Conservation (phyloP, 2,888 invertebrate species). For the Ommatoiulus sabulosus region DNA sequence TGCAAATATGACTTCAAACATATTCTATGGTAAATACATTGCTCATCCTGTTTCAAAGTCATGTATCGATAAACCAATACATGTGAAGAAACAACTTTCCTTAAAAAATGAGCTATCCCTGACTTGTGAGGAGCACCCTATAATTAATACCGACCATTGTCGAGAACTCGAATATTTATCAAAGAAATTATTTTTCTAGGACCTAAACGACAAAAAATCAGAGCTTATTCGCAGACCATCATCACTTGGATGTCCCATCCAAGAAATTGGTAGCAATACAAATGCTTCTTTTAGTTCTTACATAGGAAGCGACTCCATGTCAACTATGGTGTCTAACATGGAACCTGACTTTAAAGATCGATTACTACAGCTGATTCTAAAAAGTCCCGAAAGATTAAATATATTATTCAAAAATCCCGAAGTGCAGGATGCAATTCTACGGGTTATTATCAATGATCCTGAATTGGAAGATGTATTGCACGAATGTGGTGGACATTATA, state of each 20-base stretch:
- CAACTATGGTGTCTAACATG: too few relatives aligned
- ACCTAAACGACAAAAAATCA: not conserved
- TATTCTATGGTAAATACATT: not conserved
- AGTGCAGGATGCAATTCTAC: constrained; percentile 19
- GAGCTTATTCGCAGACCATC: not conserved
- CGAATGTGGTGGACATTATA: not conserved
- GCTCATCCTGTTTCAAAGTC: too few relatives aligned
- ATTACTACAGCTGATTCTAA: not conserved
- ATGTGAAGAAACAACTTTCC: too few relatives aligned
- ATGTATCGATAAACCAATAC: too few relatives aligned
- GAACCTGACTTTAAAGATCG: not conserved
- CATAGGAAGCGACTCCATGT: not conserved
- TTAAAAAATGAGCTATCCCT: too few relatives aligned
- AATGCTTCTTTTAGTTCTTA: not conserved
- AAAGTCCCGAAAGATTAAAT: not conserved
- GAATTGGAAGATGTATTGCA: not conserved
- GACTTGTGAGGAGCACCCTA: not conserved
- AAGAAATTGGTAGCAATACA: not conserved
- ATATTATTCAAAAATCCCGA: constrained; percentile 29
- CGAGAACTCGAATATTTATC: too few relatives aligned
- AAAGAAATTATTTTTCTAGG: not conserved
- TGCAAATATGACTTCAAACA: not conserved
- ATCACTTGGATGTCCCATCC: not conserved
- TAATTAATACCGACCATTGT: too few relatives aligned
- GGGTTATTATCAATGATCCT: not conserved